Evolutionary conservation across 2,888 invertebrate genomes (phyloP).

Genomic region (Monochamus alternatus): DNA sequence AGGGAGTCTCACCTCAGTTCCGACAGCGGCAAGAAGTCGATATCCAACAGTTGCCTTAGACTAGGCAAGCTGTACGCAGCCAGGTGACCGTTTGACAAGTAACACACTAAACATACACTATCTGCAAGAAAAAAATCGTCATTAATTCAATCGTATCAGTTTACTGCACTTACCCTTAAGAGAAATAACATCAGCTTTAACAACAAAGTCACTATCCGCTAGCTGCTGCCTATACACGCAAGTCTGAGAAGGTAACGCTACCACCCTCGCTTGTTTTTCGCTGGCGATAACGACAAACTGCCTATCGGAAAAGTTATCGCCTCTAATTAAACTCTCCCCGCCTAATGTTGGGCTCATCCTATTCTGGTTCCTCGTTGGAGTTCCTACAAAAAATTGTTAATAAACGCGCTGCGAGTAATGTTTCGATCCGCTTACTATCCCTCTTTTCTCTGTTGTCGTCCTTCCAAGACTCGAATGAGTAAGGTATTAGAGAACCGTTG

Average conservation of each 20-base stretch:
- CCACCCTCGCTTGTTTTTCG: constrained; percentile 95
- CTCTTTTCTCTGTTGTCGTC: constrained; percentile 84
- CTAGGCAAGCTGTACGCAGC: constrained; percentile 96
- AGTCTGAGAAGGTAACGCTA: constrained; percentile 95
- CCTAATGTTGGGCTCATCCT: constrained; percentile 85
- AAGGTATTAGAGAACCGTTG: constrained; percentile 92
- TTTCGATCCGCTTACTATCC: constrained; percentile 64
- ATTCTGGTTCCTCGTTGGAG: constrained; percentile 79
- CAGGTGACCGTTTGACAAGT: constrained; percentile 95
- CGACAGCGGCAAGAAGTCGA: constrained; percentile 94
- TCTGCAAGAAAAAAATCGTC: constrained; percentile 76
- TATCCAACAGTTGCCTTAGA: constrained; percentile 91
- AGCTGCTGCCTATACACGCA: constrained; percentile 95
- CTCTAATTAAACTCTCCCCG: constrained; percentile 66
- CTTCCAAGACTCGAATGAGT: constrained; percentile 93
- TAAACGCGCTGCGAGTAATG: neutral
- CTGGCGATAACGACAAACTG: constrained; percentile 96
- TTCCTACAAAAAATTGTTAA: constrained; percentile 66
- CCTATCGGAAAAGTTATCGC: constrained; percentile 80
- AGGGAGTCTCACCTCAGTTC: constrained; percentile 88
- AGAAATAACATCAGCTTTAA: constrained; percentile 93
- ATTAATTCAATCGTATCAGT: neutral
- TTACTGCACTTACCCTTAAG: constrained; percentile 81
- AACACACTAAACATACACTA: constrained; percentile 94
- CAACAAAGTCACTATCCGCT: constrained; percentile 93